phyloP scores from a whole-genome alignment of 2,797 vertebrate species.

The Girardinus metallicus region DNA sequence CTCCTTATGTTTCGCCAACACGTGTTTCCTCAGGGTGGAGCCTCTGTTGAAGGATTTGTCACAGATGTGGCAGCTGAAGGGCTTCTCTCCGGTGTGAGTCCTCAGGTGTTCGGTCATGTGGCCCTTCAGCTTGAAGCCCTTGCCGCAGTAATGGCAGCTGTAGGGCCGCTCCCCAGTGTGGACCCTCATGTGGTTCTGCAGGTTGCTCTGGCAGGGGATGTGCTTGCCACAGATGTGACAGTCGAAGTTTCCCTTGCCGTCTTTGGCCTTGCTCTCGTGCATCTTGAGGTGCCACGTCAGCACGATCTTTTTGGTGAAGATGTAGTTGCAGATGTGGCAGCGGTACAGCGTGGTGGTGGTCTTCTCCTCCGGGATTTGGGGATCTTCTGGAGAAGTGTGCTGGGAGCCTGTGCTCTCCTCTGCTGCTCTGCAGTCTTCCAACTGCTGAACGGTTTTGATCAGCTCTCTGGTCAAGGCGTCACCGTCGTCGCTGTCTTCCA shows the following conservation, averaged over 20 bases:
- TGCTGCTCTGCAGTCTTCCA: conserved; percentile 31
- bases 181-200: conserved; percentile 66
- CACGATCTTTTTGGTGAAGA: conserved; percentile 60
- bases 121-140: conserved; percentile 63
- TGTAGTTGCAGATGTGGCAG: conserved; percentile 68
- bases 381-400: neutral
- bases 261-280: conserved; percentile 42
- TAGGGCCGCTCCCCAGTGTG: conserved; percentile 68
- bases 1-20: conserved; percentile 61
- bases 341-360: conserved; percentile 44
- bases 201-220: conserved; percentile 58
- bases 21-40: conserved; percentile 59
- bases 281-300: conserved; percentile 63
- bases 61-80: conserved; percentile 62
- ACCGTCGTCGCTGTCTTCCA: conserved; percentile 3
- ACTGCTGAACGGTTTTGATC: conserved; percentile 66
- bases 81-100: conserved; percentile 64
- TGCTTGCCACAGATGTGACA: conserved; percentile 66
- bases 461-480: conserved; percentile 60
- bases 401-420: neutral
- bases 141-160: conserved; percentile 59
- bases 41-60: conserved; percentile 60
- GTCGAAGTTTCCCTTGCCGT: conserved; percentile 54
- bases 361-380: neutral
- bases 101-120: conserved; percentile 63